Conservation (phyloP, 2,888 invertebrate species). For the Unio delphinus region DNA sequence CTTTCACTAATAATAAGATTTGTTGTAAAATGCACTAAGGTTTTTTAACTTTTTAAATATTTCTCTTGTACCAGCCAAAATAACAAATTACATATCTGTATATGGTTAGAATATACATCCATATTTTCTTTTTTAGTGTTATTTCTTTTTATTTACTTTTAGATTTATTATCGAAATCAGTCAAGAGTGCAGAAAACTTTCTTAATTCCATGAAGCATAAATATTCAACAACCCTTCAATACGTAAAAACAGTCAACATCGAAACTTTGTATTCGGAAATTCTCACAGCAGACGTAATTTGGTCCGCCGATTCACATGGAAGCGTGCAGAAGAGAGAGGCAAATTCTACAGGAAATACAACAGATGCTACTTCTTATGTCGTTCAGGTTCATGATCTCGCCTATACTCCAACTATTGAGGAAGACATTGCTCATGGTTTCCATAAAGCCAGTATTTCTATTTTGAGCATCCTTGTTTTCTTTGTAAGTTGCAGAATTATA, state of each 20-base stretch:
- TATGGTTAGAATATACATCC: not conserved
- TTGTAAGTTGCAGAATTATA: slow-evolving; percentile 28
- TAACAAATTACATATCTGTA: no score
- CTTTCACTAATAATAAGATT: no score
- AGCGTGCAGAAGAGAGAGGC: slow-evolving; percentile 4
- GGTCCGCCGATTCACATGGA: slow-evolving; percentile 9
- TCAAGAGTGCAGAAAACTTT: slow-evolving; percentile 24
- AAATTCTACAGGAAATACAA: not conserved
- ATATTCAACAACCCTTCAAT: slow-evolving; percentile 24
- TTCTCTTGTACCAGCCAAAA: no score
- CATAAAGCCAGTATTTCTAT: slow-evolving; percentile 58
- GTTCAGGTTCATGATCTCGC: slow-evolving; percentile 4
- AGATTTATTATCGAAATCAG: slow-evolving; percentile 35
- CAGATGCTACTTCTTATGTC: not conserved
- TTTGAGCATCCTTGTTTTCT: slow-evolving; percentile 47
- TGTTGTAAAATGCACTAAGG: no score
- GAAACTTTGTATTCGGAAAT: slow-evolving; percentile 22
- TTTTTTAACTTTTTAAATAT: no score
- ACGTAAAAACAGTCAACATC: slow-evolving; percentile 17
- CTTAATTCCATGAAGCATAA: slow-evolving; percentile 27
- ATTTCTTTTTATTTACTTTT: slow-evolving; percentile 5
- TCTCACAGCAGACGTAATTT: slow-evolving; percentile 20
- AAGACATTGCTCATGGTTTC: slow-evolving; percentile 50
- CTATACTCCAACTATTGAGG: slow-evolving; percentile 35
- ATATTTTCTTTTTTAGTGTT: not conserved